phyloP scores from a whole-genome alignment of 2,888 invertebrate genomes.

The Dynastes maya region DNA sequence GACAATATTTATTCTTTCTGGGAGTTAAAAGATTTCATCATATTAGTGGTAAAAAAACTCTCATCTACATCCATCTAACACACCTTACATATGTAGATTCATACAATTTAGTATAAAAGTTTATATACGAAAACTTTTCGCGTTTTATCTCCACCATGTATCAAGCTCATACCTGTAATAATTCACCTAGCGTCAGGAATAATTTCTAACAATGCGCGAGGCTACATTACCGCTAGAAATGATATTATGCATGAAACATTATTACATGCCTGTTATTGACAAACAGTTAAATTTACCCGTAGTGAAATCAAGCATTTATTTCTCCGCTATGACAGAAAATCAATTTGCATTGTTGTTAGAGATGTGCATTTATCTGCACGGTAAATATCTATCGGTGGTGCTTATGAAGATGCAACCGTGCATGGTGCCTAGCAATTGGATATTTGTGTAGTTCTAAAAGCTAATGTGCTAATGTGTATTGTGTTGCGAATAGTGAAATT shows the following conservation, averaged over 20 bases:
- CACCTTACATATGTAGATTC: too few species aligned
- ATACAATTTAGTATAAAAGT: neutral
- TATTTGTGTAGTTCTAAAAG: neutral
- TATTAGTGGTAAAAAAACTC: too few species aligned
- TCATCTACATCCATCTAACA: too few species aligned
- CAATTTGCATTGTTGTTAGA: conserved; percentile 23
- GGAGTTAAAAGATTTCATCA: too few species aligned
- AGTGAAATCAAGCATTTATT: conserved; percentile 29
- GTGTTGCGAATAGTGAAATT: too few species aligned
- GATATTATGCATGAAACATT: neutral
- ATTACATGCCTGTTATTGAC: conserved; percentile 11
- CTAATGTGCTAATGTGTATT: neutral
- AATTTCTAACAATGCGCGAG: neutral
- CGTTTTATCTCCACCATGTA: neutral
- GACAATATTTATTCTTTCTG: too few species aligned
- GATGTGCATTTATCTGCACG: conserved; percentile 26
- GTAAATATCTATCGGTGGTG: neutral
- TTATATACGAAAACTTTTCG: neutral
- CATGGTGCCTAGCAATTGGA: conserved; percentile 16
- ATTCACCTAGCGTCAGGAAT: neutral
- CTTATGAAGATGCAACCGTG: neutral
- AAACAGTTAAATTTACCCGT: conserved; percentile 1
- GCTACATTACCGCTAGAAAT: neutral
- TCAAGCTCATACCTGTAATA: neutral
- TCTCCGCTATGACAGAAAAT: conserved; percentile 34